These are phyloP conservation scores for Eledona agricola DNA, from an alignment of 2,888 invertebrate genomes.

Conservation along the genomic window DNA sequence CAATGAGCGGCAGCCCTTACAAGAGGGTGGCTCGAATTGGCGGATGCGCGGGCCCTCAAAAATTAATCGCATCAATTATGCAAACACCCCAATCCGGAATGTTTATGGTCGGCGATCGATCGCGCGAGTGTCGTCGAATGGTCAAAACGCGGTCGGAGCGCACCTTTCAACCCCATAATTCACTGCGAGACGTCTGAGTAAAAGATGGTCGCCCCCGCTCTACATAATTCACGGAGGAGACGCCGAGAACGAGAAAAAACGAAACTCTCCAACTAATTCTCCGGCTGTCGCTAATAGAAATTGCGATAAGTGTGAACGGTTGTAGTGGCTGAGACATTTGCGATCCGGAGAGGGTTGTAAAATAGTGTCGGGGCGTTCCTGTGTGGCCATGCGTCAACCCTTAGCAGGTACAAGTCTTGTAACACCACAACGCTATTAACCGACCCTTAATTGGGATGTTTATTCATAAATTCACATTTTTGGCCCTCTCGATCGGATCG, in stretches of 20 bases:
- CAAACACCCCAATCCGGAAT: constrained; percentile 8
- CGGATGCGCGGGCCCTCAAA: neutral
- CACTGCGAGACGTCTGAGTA: constrained; percentile 31
- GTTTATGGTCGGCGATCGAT: constrained; percentile 39
- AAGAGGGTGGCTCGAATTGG: constrained; percentile 3
- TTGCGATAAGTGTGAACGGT: constrained; percentile 12
- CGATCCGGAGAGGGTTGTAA: constrained; percentile 12
- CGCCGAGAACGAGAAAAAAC: constrained; percentile 6
- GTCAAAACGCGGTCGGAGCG: constrained; percentile 18
- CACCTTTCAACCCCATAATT: constrained; percentile 21
- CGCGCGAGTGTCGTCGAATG: constrained; percentile 6
- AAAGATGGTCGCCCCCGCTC: constrained; percentile 40
- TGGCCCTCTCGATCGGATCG: too few relatives aligned
- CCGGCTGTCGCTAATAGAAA: neutral
- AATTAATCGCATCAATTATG: constrained; percentile 2
- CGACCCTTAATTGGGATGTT: neutral
- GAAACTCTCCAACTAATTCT: neutral
- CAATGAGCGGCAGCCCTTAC: too few relatives aligned
- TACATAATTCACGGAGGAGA: constrained; percentile 20
- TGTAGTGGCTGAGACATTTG: constrained; percentile 15
- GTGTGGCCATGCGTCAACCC: constrained; percentile 24
- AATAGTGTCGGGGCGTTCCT: constrained; percentile 15
- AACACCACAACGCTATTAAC: constrained; percentile 14
- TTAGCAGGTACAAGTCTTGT: constrained; percentile 12
- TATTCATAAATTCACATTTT: neutral